Evolutionary conservation across 2,888 invertebrate species (phyloP), one percentile per base, ranked within the genome.

Genomic region (Bedellia somnulentella): DNA sequence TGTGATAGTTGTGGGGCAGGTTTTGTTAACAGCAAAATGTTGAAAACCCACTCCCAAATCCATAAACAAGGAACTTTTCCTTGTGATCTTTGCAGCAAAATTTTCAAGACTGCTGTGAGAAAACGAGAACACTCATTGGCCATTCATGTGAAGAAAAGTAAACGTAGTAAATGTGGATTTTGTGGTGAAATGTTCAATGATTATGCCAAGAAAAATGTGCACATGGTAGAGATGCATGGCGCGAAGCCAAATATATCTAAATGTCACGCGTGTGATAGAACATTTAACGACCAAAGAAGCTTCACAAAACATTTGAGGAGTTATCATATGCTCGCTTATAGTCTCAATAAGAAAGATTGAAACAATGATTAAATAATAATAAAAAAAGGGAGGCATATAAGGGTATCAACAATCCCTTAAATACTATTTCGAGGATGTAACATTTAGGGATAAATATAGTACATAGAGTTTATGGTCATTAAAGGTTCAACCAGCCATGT

Each of bases 251-350:
- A 59, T 0, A 54, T 64, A 1, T 46, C 73, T 5, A 52, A 52
- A 3, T 80, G 79, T 31, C 55, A 59, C 10, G 63, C 75, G 1
- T 80, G 79, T 35, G 62, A 62, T 1, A 71, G 62, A 35, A 54
- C 49, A 0, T 80, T 76, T 38, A 59, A 62, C 17, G 76, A 76
- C 33, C 75, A 76, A 22, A 60, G 75, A 14, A 52, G 76, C 5
- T 43, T 80, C 11, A 70, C 64, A 3, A 54, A 58, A 2, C 80
- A 80, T 29, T 66, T 59, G 13, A 57, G 75, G 12, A 47, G 49
- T 5, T 25, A 22, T 8, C 56, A 57, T 24, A 49, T 54, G 0
- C 52, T 30, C n/a, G n/a, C n/a, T n/a, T n/a, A n/a, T n/a, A n/a
- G n/a, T n/a, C n/a, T n/a, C n/a, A n/a, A n/a, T n/a, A n/a, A n/a